Base-by-base conservation (phyloP, 2,797 vertebrate species). In the Danio kyathit region DNA sequence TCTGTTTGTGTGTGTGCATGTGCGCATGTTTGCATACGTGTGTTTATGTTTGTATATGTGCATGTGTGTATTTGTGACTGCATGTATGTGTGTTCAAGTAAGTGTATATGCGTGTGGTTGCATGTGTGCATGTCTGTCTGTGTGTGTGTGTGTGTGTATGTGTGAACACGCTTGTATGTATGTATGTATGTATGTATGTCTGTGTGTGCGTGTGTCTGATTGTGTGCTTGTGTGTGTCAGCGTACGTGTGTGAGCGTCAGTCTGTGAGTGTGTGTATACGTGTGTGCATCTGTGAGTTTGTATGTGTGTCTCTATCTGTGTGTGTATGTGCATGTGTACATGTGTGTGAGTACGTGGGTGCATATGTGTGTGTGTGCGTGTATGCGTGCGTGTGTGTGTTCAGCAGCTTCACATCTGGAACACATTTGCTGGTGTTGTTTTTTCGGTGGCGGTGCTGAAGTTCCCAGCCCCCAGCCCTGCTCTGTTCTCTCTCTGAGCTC, bases 391-490 rank as follows among this genome's bases (percentile, higher is more conserved):
- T 56, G 29, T 56, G 64, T 16, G 12, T 54, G 19, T 49, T n/a
- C 41, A 48, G 44, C 21, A 48, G 41, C 43, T 44, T 61, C 56
- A 82, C 86, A 87, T 87, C 80, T 88, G 85, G 77, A 85, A 82
- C 16, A 38, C 46, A 86, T 89, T 88, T 84, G 77, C 66, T 65
- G 40, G 19, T 81, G 82, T 75, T 84, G 83, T 87, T 74, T 79
- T 84, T 88, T 84, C 41, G 40, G 87, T 88, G 87, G 76, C 83
- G 5, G 79, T 75, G 67, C 82, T 85, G 52, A 78, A 83, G 79
- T 79, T 83, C 74, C 46, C 57, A 49, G 71, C 64, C 72, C 66
- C 46, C 57, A 59, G 5, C 56, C 44, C 49, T 54, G 12, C 40
- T 60, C 48, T 16, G 19, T 2, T 73, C 40, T 19, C 41, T 52